Base-by-base conservation (phyloP, 2,888 invertebrate species). In the Sicus ferrugineus region DNA sequence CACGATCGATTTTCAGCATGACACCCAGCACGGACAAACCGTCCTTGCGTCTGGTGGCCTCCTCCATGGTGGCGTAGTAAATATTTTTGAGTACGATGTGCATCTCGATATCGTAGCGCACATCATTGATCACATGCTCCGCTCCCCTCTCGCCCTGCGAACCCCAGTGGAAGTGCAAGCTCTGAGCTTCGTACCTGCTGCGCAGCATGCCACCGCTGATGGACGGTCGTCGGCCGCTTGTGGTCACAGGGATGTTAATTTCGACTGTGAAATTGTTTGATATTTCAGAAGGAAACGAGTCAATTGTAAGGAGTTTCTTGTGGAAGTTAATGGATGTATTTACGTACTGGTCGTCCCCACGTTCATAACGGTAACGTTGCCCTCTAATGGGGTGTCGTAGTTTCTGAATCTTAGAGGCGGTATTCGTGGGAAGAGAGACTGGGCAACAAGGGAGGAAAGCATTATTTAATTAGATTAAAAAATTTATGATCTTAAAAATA, bases 21-120 rank as follows among this genome's bases (percentile, higher is more conserved):
- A 90, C 87, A 0, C 88, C 90, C 23, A 92, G 80, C 0, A 92
- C 92, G 2, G 90, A 89, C 48, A 92, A 76, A 2, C 90, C 91
- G 72, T 88, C 86, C 9, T 84, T 76, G 69, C 87, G 72, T 23
- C 83, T 75, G 2, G 86, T 78, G 0, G 91, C 91, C 58, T 86
- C 85, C 0, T 79, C 75, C 9, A 88, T 75, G 61, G 82, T 86
- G 0, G 89, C 79, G 76, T 88, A 89, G 70, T 88, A 89, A 75
- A 84, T 88, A 34, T 88, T 87, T 77, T 89, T 89, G 79, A 90
- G 91, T 0, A 92, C 92, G 62, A 92, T 85, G 78, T 92, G 92
- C 74, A 90, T 81, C 81, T 91, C 91, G 64, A 89, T 81, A 6
- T 89, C 88, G 75, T 83, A 88, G 67, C 89, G 89, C 16, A 67